These are phyloP conservation scores for Ceraclea dissimilis DNA, from an alignment of 2,888 invertebrate genomes.

Conservation along the genomic window DNA sequence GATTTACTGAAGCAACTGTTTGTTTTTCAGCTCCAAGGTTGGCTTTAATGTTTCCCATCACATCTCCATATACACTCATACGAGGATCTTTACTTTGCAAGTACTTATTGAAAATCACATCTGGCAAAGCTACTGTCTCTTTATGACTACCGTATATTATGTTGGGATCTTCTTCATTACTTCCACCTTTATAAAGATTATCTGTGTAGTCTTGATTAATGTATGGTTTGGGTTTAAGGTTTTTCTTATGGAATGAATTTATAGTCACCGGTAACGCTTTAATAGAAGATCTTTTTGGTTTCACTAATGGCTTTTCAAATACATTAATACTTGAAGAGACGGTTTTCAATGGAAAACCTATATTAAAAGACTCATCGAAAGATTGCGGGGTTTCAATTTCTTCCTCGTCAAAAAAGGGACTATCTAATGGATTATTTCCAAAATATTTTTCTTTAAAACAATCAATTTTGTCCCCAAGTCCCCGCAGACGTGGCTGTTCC, in stretches of 20 bases:
- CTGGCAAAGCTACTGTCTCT: conserved; percentile 6
- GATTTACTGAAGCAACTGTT: background rate
- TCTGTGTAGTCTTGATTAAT: background rate
- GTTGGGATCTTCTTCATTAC: background rate
- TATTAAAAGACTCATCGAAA: background rate
- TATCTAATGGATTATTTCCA: conserved; percentile 66
- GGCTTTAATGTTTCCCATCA: conserved; percentile 40
- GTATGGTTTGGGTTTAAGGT: background rate
- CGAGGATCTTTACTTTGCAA: conserved; percentile 38
- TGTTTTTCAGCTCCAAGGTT: conserved; percentile 12
- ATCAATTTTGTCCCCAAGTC: conserved; percentile 65
- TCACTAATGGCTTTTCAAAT: background rate
- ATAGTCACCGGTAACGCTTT: background rate
- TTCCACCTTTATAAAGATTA: background rate
- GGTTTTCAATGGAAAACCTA: background rate
- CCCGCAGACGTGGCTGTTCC: conserved; percentile 47
- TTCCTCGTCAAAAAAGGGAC: conserved; percentile 61
- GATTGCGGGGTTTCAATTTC: conserved; percentile 43
- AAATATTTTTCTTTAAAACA: conserved; percentile 70
- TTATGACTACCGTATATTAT: background rate
- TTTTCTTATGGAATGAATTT: background rate
- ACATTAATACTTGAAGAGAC: background rate
- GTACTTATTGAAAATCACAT: conserved; percentile 30
- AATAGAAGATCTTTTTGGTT: background rate
- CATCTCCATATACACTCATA: conserved; percentile 41